Conservation (phyloP, 2,888 invertebrate genomes). For the Leptopterna dolabrata region DNA sequence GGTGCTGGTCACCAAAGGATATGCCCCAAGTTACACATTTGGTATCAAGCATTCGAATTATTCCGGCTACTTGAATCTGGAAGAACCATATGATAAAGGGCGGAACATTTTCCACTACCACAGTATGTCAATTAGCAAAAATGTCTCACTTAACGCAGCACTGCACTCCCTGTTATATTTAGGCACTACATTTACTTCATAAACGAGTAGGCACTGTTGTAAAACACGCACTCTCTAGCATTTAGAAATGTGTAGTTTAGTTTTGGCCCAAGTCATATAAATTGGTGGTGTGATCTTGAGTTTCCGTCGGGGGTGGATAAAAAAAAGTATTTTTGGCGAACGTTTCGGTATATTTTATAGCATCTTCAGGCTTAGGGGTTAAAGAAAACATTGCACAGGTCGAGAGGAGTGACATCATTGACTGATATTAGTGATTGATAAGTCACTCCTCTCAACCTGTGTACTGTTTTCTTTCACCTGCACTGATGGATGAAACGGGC, state of each 20-base stretch:
- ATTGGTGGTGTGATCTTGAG: no score
- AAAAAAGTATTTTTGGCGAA: no score
- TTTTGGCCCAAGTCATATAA: no score
- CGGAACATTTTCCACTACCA: conserved; percentile 57
- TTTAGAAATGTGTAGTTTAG: not conserved
- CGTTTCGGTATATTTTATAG: no score
- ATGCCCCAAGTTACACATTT: conserved; percentile 79
- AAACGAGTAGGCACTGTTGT: not conserved
- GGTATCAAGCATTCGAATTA: conserved; percentile 88
- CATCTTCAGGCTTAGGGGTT: no score
- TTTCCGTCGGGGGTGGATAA: no score
- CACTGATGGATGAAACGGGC: no score
- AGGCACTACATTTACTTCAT: not conserved
- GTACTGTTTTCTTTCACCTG: no score
- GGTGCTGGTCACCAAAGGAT: conserved; percentile 66
- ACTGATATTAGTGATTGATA: no score
- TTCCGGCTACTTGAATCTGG: conserved; percentile 65
- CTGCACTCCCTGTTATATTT: not conserved
- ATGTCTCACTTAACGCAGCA: not conserved
- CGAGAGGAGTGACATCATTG: no score
- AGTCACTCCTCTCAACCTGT: no score
- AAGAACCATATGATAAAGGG: conserved; percentile 55
- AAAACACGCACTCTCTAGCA: not conserved
- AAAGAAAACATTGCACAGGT: no score
- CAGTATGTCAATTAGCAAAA: conserved; percentile 46